Evolutionary conservation across 2,113 vertebrate genomes (phyloP).

Genomic region (Plectropomus leopardus): DNA sequence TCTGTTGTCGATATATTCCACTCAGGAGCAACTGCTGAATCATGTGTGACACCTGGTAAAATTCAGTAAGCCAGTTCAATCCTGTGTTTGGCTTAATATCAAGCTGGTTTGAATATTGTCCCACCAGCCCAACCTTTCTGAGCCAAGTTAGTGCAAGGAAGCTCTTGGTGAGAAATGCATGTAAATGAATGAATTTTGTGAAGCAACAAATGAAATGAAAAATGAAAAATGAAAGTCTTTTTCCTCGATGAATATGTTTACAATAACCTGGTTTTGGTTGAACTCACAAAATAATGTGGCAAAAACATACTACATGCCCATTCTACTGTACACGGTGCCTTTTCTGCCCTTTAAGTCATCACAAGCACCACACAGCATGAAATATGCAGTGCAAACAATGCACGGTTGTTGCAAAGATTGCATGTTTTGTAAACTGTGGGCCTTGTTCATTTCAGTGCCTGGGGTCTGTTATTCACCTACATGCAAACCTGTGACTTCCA

Average conservation of each 20-base stretch:
- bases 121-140: no score
- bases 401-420: background rate
- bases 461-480: background rate
- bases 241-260: background rate
- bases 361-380: conserved; percentile 6
- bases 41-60: no score
- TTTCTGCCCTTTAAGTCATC: background rate
- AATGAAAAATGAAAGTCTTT: no score
- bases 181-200: no score
- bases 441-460: background rate
- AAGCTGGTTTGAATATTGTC: no score
- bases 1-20: no score
- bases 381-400: background rate
- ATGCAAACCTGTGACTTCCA: conserved; percentile 2
- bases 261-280: conserved; percentile 3
- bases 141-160: background rate
- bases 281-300: background rate
- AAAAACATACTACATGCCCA: no score
- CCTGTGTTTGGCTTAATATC: no score
- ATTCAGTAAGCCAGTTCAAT: no score
- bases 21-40: no score
- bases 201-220: background rate
- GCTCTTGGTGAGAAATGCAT: background rate
- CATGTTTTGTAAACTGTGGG: background rate
- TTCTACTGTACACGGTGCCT: background rate